These are phyloP conservation scores for Champsocephalus gunnari DNA, from an alignment of 2,797 vertebrate genomes.

Conservation along the genomic window DNA sequence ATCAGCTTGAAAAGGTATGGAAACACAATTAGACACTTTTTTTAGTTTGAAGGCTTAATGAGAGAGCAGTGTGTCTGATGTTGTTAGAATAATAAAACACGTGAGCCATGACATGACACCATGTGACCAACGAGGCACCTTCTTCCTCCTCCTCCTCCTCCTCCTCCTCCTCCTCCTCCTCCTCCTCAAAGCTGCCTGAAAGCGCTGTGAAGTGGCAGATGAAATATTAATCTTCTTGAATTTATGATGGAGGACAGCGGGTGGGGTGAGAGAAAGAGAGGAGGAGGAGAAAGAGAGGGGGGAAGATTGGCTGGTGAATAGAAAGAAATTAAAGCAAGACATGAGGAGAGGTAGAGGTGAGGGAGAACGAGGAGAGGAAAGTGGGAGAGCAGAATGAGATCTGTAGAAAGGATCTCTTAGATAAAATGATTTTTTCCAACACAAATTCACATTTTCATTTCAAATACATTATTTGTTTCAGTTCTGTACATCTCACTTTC, in stretches of 20 bases:
- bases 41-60: not conserved
- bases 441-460: not conserved
- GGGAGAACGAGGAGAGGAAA: not conserved
- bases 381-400: too few relatives aligned
- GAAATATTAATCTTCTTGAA: slow-evolving; percentile 72
- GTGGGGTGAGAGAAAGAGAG: not conserved
- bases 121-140: slow-evolving; percentile 10
- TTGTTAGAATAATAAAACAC: slow-evolving; percentile 27
- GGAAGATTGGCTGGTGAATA: not conserved
- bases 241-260: slow-evolving; percentile 58
- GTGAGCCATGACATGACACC: not conserved
- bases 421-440: not conserved
- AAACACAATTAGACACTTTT: not conserved
- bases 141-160: not conserved
- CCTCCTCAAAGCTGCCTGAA: slow-evolving; percentile 2
- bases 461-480: too few relatives aligned
- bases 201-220: slow-evolving; percentile 54
- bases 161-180: not conserved
- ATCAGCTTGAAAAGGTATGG: too few relatives aligned
- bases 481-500: too few relatives aligned
- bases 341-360: slow-evolving; percentile 1
- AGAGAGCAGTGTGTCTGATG: not conserved
- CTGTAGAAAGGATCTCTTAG: not conserved
- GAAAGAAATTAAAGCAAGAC: slow-evolving; percentile 24
- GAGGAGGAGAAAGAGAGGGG: not conserved